Base-by-base conservation (phyloP, 30 jellyfish, hydroid and myxozoan genomes). In the Chrysaora quinquecirrha region DNA sequence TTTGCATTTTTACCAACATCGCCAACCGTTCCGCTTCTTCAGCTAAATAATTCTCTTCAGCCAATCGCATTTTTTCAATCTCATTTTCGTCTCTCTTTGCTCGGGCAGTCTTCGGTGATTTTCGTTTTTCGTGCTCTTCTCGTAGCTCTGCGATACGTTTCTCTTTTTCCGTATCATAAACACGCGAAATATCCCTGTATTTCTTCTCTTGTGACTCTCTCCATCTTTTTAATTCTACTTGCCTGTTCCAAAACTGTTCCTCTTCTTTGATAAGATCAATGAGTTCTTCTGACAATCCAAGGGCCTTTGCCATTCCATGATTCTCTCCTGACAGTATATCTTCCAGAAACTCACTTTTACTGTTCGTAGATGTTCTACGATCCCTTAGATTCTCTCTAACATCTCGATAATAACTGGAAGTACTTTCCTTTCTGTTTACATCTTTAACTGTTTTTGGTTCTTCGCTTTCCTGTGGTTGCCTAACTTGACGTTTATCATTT, bases 221-320 rank as follows among this genome's bases (percentile, higher is more conserved):
- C 96, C 96, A 87, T 46, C 56, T 70, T 46, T 70, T 76, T 4
- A 87, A 73, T 58, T 87, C 87, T 19, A 52, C 68, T 25, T 52
- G 68, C 63, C 96, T 35, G 43, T 76, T 77, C 96, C 96, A 87
- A 30, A 76, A 87, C 58, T 75, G 65, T 49, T 87, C 96, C 29
- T 87, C 96, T 32, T 87, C 96, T 34, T 80, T 56, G 32, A 87
- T 46, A 1, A 87, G 73, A 28, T 58, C 91, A 32, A 87, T 52
- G n/a, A 87, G 74, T 56, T 87, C 96, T 33, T 87, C 89, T 29
- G 96, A 78, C 48, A 87, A 43, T n/a, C 96, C 96, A 32, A 87
- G 69, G 1, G 96, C 81, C 27, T 77, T 77, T 25, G 96, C 96
- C 50, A 76, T 24, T 1, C 60, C 87, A n/a, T 50, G 30, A 54